Evolutionary conservation across 1,140 invertebrate genomes (phyloP), one percentile per base, ranked within the genome.

Genomic region (Lepidurus apus): DNA sequence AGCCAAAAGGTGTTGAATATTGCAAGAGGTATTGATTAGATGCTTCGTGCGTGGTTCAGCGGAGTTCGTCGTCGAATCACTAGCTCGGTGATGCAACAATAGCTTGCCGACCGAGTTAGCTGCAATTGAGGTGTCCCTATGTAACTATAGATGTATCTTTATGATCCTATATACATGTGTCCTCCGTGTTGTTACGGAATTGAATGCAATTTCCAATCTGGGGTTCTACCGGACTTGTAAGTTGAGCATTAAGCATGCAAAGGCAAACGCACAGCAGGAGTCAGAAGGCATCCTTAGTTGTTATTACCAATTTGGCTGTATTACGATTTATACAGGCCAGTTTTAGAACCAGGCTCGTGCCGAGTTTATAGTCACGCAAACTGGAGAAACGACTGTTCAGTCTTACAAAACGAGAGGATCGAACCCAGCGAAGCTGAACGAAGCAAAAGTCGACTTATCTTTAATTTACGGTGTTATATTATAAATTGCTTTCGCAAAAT

Each of bases 1-100:
- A 65, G n/a, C 53, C 53, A 65, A 65, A 65, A 65, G 53, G 53
- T 65, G 53, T 65, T 65, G 53, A 65, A 65, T 65, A 65, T 65
- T 65, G 53, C 53, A 65, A 65, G 53, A 65, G 17, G 17, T 65
- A 65, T 65, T 65, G 53, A 65, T 65, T 65, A n/a, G 53, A 21
- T 17, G 53, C 53, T 65, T 65, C 53, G 53, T 65, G 53, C 53
- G 13, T 13, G 13, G 53, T 65, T 65, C 13, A 9, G 6, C 6
- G n/a, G 53, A 65, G 21, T 65, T 17, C 17, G 6, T 7, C 53
- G n/a, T 65, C 53, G 9, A 65, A 8, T n/a, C 53, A 65, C n/a
- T 65, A 21, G 8, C 13, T 34, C 17, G 21, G 53, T 65, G 53
- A 65, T 65, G n/a, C 13, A 65, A 65, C 13, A 65, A 65, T 65